phyloP scores from a whole-genome alignment of 2,113 vertebrate genomes.

The Scortum barcoo region DNA sequence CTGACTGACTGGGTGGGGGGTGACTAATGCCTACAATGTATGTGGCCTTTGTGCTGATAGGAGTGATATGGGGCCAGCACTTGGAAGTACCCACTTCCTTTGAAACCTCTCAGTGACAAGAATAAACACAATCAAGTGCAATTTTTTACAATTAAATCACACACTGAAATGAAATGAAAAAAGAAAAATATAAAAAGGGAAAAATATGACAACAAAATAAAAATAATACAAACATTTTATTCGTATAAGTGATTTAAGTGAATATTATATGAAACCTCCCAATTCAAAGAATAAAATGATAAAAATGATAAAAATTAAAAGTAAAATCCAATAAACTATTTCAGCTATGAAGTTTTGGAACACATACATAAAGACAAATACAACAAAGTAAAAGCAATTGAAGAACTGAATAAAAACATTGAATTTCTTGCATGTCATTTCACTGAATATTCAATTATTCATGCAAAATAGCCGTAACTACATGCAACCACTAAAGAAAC shows the following conservation, averaged over 20 bases:
- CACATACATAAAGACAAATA: too few relatives aligned
- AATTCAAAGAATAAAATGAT: too few relatives aligned
- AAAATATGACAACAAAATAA: neutral
- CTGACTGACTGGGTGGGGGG: conserved; percentile 34
- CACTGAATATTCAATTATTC: neutral
- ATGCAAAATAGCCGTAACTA: neutral
- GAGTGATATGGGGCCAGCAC: conserved; percentile 18
- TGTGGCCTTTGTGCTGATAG: conserved; percentile 64
- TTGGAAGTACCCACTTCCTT: neutral
- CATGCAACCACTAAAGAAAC: neutral
- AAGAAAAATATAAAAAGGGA: neutral
- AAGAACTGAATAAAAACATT: neutral
- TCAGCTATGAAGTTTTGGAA: too few relatives aligned
- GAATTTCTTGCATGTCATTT: too few relatives aligned
- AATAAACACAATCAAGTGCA: too few relatives aligned
- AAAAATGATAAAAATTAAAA: too few relatives aligned
- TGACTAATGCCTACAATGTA: conserved; percentile 66
- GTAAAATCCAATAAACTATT: too few relatives aligned
- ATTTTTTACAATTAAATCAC: neutral
- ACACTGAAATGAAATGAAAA: neutral
- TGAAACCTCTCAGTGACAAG: neutral
- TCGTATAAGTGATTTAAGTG: too few relatives aligned
- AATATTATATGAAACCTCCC: too few relatives aligned
- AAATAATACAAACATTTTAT: too few relatives aligned
- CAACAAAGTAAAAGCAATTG: too few relatives aligned